Base-by-base conservation (phyloP, 2,888 invertebrate genomes). In the Oscheius sp. region DNA sequence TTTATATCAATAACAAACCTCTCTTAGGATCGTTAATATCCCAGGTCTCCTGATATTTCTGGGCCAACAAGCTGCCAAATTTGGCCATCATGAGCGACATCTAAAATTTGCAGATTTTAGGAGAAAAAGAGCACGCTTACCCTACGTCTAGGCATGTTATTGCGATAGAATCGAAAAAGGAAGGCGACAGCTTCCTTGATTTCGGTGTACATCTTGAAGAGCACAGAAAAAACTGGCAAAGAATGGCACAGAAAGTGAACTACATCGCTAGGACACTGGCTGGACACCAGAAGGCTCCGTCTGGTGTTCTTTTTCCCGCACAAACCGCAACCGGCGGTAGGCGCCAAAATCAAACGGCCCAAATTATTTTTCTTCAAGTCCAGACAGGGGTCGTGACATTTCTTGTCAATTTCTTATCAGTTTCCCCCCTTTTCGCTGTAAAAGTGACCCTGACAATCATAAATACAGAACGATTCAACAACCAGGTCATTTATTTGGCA, bases 161-260 rank as follows among this genome's bases (percentile, higher is more conserved):
- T 72, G 57, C 75, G 70, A 53, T 79, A 50, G 55, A 71, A 77
- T 5, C 74, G 48, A 53, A 74, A 75, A 29, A 83, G 51, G 66
- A 78, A 81, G 72, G 79, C 79, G 66, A 81, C 82, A 63, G 78
- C 72, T 66, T 79, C 80, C 32, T 73, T 75, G 29, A 83, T 78
- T 70, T 83, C 82, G 32, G 79, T 77, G 75, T 79, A 83, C 82
- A 83, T 83, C 29, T 55, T 55, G 21, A 21, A 53, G n/a, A n/a
- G n/a, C 53, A 32, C 9, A 13, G 21, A 51, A 51, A 55, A 55
- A 55, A n/a, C 2, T 21, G 2, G 13, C 9, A 13, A 21, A 55
- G 55, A 32, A 21, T 53, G 42, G 42, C 7, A 42, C 42, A 42
- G 7, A 7, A 42, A 42, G 3, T 3, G 7, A 42, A 7, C 7